These are phyloP conservation scores for Spatula clypeata DNA, from an alignment of 2,797 vertebrate genomes.

Conservation along the genomic window DNA sequence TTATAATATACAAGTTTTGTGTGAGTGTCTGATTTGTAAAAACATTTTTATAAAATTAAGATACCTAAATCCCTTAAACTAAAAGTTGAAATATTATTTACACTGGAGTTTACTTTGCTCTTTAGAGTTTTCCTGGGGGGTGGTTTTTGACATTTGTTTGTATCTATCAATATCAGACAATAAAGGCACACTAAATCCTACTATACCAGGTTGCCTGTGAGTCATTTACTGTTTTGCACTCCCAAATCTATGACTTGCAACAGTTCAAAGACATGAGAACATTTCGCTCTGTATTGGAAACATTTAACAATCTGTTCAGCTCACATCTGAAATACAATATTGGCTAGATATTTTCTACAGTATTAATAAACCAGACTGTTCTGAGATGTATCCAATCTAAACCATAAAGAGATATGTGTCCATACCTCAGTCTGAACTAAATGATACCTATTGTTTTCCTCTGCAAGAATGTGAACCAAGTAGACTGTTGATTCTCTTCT, in stretches of 20 bases:
- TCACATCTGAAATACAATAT: neutral
- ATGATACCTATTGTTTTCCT: neutral
- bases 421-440: neutral
- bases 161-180: neutral
- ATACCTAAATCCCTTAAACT: neutral
- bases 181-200: neutral
- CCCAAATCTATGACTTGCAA: neutral
- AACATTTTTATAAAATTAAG: neutral
- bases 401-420: neutral
- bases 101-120: neutral
- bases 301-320: constrained; percentile 11
- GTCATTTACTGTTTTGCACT: neutral
- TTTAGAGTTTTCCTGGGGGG: neutral
- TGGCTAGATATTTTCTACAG: neutral
- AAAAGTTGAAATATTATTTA: neutral
- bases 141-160: neutral
- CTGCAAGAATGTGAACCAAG: neutral
- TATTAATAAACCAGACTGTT: neutral
- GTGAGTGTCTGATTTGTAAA: neutral
- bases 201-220: neutral
- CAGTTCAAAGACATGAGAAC: constrained; percentile 23
- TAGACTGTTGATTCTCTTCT: neutral
- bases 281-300: constrained; percentile 45
- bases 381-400: neutral
- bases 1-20: neutral